Percentiles rank a stretch among this genome's conserved stretches.
Conservation (phyloP, 2,888 invertebrate genomes). For the Eugnorisma glareosa region DNA sequence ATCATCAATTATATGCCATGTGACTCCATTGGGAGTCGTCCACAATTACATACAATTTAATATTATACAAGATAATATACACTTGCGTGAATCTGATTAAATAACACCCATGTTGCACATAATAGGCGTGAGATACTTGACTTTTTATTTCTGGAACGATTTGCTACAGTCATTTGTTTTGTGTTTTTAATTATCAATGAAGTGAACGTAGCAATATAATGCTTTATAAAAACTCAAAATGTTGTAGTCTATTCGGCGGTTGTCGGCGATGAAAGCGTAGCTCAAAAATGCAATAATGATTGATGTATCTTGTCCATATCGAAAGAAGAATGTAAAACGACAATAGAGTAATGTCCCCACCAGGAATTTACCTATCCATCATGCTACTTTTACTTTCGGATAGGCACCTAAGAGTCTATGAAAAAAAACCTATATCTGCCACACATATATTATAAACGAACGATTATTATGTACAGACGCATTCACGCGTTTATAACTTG, state of each 20-base stretch:
- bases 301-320: constrained; percentile 16
- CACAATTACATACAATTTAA: constrained; percentile 41
- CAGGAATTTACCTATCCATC: constrained; percentile 12
- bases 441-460: constrained; percentile 29
- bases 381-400: constrained; percentile 44
- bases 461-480: constrained; percentile 49
- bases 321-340: constrained; percentile 16
- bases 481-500: constrained; percentile 51
- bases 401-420: not conserved
- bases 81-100: constrained; percentile 47
- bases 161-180: constrained; percentile 29
- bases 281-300: constrained; percentile 11
- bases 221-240: not conserved
- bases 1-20: constrained; percentile 48
- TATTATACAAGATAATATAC: constrained; percentile 42
- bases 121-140: constrained; percentile 38
- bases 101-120: constrained; percentile 28
- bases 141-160: constrained; percentile 44
- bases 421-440: constrained; percentile 34
- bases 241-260: not conserved
- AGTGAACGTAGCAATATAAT: constrained; percentile 14
- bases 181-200: constrained; percentile 27
- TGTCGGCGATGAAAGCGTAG: constrained; percentile 3
- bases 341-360: constrained; percentile 21
- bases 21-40: constrained; percentile 11